Evolutionary conservation across 2,888 invertebrate genomes (phyloP).

Genomic region (Leptopterna dolabrata): DNA sequence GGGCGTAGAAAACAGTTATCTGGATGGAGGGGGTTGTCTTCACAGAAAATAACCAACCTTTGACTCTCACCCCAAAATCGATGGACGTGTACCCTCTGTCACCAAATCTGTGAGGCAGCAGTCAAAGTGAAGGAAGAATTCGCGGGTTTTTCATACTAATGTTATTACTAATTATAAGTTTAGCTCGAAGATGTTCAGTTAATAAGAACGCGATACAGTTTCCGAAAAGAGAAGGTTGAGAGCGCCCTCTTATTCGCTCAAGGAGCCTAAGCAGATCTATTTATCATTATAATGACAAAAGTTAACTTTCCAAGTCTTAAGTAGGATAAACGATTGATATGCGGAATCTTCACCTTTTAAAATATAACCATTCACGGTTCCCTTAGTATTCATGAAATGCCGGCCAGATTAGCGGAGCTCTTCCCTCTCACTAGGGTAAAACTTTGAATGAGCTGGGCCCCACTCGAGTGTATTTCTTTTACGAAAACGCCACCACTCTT

Average conservation of each 20-base stretch:
- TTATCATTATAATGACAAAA: slow-evolving; percentile 51
- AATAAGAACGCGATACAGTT: background rate
- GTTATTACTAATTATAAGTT: no score
- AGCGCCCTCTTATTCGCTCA: background rate
- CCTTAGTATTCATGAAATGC: slow-evolving; percentile 43
- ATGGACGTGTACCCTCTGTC: no score
- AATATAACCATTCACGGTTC: slow-evolving; percentile 8
- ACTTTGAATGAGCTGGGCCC: slow-evolving; percentile 22
- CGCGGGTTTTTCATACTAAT: no score
- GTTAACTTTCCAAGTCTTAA: slow-evolving; percentile 45
- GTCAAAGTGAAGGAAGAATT: no score
- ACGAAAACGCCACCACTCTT: background rate
- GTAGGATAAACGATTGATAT: slow-evolving; percentile 49
- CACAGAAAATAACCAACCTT: no score
- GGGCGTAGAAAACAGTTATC: no score
- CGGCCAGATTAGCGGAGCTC: slow-evolving; percentile 24
- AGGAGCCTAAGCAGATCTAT: slow-evolving; percentile 34
- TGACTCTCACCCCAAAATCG: no score
- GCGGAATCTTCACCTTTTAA: slow-evolving; percentile 50
- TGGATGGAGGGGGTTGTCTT: no score
- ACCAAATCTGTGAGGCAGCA: no score
- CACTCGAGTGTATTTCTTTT: background rate
- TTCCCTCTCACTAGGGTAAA: slow-evolving; percentile 1
- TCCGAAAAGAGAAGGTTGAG: background rate
- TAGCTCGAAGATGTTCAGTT: no score